These are phyloP conservation scores for Seriola quinqueradiata DNA, from an alignment of 2,113 vertebrate genomes.

Conservation along the genomic window DNA sequence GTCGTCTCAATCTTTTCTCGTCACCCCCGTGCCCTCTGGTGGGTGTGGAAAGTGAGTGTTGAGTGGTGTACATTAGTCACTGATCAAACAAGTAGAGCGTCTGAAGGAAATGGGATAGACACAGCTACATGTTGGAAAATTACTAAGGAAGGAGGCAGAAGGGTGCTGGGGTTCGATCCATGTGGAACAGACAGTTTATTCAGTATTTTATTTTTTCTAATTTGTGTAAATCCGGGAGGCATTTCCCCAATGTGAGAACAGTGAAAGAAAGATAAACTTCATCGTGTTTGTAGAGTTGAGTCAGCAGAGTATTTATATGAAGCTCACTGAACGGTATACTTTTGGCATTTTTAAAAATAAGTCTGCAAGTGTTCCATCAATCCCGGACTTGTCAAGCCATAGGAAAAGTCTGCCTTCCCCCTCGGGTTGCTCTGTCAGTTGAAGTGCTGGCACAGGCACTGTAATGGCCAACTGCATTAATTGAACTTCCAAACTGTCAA, in stretches of 20 bases:
- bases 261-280: conserved; percentile 6
- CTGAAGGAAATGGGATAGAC: conserved; percentile 69
- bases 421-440: background rate
- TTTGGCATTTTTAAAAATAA: conserved; percentile 24
- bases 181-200: conserved; percentile 30
- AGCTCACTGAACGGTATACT: background rate
- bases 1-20: conserved; percentile 23
- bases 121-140: conserved; percentile 67
- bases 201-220: conserved; percentile 33
- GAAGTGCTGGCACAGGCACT: conserved; percentile 10
- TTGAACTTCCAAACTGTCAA: conserved; percentile 16
- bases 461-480: background rate
- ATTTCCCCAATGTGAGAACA: conserved; percentile 2
- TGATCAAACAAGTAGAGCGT: conserved; percentile 77
- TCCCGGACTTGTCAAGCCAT: background rate
- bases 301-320: background rate
- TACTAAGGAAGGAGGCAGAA: conserved; percentile 49
- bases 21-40: conserved; percentile 23
- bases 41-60: conserved; percentile 71
- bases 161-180: conserved; percentile 21
- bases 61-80: conserved; percentile 80
- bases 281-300: conserved; percentile 3
- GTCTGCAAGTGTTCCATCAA: background rate
- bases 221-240: background rate
- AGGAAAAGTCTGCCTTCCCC: conserved; percentile 36